Evolutionary conservation across 2,888 invertebrate species (phyloP), one percentile per base, ranked within the genome.

Genomic region (Idaea biselata): DNA sequence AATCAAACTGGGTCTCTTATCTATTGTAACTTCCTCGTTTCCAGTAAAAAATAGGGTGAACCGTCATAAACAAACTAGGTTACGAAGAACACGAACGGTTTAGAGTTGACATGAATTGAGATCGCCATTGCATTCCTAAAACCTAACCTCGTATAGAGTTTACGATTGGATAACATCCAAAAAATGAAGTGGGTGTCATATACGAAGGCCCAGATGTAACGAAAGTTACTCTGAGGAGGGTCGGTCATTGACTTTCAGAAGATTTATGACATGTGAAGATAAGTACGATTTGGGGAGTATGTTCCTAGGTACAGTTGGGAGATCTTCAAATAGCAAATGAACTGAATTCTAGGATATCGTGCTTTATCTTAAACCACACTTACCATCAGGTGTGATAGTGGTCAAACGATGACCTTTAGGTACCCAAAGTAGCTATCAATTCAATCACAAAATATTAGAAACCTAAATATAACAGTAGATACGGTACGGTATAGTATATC

Each of bases 231-330:
- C 57, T 16, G 60, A 62, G 65, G 60, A 60, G 68, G 68, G 69
- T 60, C 72, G 83, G 80, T 80, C 80, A 74, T 74, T 82, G 83
- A 81, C 82, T 77, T 78, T 66, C 73, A 71, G 68, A 65, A 77
- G 76, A 78, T 82, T 79, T 44, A 8, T 44, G 14, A 44, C 44
- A 44, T 44, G 44, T 44, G 11, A 2, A 44, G 14, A 25, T 25
- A 25, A 25, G 25, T 25, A 25, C 25, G 25, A 25, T 25, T 25
- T 25, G 25, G 25, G 1, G 5, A 25, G 25, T 25, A 25, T 5
- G 1, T 25, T 3, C 25, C 25, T 25, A 3, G 3, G 25, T 25
- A 25, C 25, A 3, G 5, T 25, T 5, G 5, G 25, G 25, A 25
- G 25, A 5, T 25, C 25, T 25, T 25, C 25, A 25, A 25, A 5